Evolutionary conservation across 1,140 invertebrate genomes (phyloP).

Genomic region (Scaptomyza pallida): DNA sequence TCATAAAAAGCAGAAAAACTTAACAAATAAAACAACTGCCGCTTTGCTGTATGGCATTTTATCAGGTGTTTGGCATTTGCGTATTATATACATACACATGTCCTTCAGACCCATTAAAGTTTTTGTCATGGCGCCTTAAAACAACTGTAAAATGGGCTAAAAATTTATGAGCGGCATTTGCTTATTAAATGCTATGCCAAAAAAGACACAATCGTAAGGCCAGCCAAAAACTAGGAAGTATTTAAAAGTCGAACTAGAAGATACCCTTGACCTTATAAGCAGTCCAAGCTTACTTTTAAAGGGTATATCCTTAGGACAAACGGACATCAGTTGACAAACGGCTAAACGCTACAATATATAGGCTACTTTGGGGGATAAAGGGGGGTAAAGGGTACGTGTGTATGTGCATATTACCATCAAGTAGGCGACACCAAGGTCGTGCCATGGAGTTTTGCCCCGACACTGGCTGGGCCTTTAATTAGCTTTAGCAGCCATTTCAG

Average conservation of each 20-base stretch:
- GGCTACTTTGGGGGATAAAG: background rate
- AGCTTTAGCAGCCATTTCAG: constrained; percentile 54
- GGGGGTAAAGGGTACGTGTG: background rate
- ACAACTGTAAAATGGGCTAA: constrained; percentile 27
- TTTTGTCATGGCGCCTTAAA: background rate
- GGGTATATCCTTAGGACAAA: constrained; percentile 16
- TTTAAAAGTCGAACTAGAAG: background rate
- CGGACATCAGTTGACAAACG: constrained; percentile 64
- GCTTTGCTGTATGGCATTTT: constrained; percentile 26
- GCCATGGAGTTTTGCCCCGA: constrained; percentile 59
- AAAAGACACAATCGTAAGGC: constrained; percentile 11
- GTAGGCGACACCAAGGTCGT: constrained; percentile 53
- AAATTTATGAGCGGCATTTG: constrained; percentile 30
- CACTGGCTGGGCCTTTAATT: constrained; percentile 70
- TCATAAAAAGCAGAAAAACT: constrained; percentile 59
- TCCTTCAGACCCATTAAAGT: constrained; percentile 2
- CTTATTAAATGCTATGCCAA: constrained; percentile 43
- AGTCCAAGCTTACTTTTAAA: too few relatives aligned
- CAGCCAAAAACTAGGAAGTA: constrained; percentile 5
- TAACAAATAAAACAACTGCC: constrained; percentile 29
- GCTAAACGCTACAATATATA: constrained; percentile 32
- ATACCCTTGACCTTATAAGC: too few relatives aligned
- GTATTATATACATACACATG: constrained; percentile 17
- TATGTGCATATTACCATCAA: constrained; percentile 20
- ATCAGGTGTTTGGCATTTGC: constrained; percentile 54